Evolutionary conservation across 2,888 invertebrate genomes (phyloP).

Genomic region (Torymus tubicola): DNA sequence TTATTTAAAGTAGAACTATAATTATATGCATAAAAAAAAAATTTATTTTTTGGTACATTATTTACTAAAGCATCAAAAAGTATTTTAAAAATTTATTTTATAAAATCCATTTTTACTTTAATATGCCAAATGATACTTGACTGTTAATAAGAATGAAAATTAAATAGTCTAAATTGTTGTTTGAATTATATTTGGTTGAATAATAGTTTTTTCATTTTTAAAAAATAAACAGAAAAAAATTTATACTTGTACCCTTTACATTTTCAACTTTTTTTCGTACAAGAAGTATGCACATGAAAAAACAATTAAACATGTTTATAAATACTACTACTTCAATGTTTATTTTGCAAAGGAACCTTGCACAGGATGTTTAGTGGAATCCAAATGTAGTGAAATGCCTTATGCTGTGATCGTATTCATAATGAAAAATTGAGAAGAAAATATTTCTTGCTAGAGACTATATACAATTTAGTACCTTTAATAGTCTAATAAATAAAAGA

Average conservation of each 20-base stretch:
- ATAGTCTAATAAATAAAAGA: constrained; percentile 68
- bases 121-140: not conserved
- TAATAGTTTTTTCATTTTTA: too few species aligned
- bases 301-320: not conserved
- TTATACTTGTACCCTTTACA: constrained; percentile 22
- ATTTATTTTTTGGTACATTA: too few species aligned
- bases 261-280: not conserved
- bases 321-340: constrained; percentile 14
- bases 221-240: not conserved
- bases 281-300: constrained; percentile 1
- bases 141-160: not conserved
- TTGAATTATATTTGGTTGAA: too few species aligned
- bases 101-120: not conserved
- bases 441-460: constrained; percentile 66
- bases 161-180: too few species aligned
- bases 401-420: constrained; percentile 74
- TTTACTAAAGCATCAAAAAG: not conserved
- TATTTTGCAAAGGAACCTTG: constrained; percentile 40
- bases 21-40: too few species aligned
- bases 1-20: too few species aligned
- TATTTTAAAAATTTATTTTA: constrained; percentile 8
- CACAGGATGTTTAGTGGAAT: constrained; percentile 42
- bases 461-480: constrained; percentile 62
- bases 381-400: constrained; percentile 64
- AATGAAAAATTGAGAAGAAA: constrained; percentile 64